Percentiles rank a stretch among this genome's conserved stretches.
Evolutionary conservation across 2,888 invertebrate species (phyloP).

Genomic region (Drosophila neonasuta): DNA sequence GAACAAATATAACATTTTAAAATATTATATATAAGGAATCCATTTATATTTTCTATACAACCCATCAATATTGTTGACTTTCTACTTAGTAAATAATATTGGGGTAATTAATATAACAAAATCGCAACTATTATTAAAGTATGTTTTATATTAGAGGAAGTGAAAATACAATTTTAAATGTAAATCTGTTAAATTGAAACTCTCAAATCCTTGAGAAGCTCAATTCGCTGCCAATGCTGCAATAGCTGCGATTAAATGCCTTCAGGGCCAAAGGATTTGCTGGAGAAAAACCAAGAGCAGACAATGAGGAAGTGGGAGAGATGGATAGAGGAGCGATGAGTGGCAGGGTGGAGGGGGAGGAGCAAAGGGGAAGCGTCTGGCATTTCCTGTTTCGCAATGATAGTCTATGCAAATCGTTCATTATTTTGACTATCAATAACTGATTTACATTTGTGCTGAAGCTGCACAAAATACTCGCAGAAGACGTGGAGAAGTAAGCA

Average conservation of each 20-base stretch:
- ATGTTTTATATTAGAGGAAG: not conserved
- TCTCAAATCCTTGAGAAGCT: constrained; percentile 7
- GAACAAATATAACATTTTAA: no score
- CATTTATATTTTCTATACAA: no score
- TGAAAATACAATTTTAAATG: not conserved
- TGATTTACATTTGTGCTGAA: constrained; percentile 71
- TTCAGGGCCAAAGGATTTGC: constrained; percentile 15
- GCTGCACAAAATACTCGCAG: constrained; percentile 52
- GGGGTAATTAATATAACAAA: no score
- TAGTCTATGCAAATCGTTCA: constrained; percentile 63
- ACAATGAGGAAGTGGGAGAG: not conserved
- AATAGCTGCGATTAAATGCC: constrained; percentile 18
- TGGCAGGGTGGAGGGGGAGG: not conserved
- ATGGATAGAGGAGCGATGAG: not conserved
- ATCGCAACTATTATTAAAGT: no score
- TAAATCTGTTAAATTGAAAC: constrained; percentile 9
- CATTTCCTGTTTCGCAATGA: constrained; percentile 19
- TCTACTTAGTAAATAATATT: no score
- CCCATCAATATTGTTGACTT: no score
- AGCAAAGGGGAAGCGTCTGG: not conserved
- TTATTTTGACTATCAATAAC: constrained; percentile 73
- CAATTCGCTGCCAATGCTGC: constrained; percentile 6
- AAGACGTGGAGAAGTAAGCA: not conserved
- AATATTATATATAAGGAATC: no score
- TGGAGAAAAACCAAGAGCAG: constrained; percentile 6